Evolutionary conservation across 2,888 invertebrate genomes (phyloP).

Genomic region (Tipula lateralis): DNA sequence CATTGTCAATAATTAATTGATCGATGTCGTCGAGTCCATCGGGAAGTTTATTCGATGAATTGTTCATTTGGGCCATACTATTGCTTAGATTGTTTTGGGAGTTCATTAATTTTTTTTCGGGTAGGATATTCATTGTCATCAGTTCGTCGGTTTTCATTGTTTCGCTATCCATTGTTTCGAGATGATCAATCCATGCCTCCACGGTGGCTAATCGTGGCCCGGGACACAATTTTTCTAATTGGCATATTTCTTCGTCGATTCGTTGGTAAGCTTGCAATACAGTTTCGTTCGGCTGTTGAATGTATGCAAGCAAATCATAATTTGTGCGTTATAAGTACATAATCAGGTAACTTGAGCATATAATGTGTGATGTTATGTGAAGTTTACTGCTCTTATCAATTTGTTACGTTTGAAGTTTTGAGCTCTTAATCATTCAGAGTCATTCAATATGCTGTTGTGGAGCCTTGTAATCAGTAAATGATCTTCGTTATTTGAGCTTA

Average conservation of each 20-base stretch:
- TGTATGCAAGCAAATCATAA: no score
- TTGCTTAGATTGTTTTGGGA: neutral
- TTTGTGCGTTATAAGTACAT: no score
- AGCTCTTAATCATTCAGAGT: no score
- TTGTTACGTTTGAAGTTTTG: no score
- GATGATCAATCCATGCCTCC: constrained; percentile 47
- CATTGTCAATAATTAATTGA: neutral
- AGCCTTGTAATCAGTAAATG: no score
- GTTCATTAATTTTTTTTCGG: neutral
- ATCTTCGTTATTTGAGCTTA: no score
- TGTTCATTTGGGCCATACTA: neutral
- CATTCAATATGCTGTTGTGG: no score
- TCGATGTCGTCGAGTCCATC: neutral
- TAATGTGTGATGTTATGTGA: no score
- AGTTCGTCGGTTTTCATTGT: constrained; percentile 19
- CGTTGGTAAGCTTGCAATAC: constrained; percentile 44
- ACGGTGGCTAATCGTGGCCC: constrained; percentile 46
- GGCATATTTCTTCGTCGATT: constrained; percentile 44
- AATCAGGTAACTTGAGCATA: no score
- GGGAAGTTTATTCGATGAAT: neutral
- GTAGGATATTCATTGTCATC: neutral
- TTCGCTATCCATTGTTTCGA: constrained; percentile 36
- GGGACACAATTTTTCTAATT: constrained; percentile 44
- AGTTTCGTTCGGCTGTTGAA: constrained; percentile 32
- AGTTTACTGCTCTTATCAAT: no score